These are phyloP conservation scores for Chrysotoxum bicinctum DNA, from an alignment of 2,888 invertebrate genomes.

Conservation along the genomic window DNA sequence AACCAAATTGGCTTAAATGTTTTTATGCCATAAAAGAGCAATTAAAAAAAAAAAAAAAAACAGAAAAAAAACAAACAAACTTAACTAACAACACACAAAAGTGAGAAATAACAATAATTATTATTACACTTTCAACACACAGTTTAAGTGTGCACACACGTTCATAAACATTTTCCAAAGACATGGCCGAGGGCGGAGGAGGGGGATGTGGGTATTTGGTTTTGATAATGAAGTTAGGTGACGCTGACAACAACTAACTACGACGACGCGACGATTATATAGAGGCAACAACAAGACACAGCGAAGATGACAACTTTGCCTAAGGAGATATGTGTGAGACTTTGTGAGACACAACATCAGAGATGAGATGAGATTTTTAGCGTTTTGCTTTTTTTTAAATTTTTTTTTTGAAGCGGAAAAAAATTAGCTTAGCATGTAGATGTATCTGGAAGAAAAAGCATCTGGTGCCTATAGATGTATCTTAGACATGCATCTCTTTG, in stretches of 20 bases:
- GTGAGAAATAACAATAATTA: slow-evolving; percentile 69
- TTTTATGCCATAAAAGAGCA: slow-evolving; percentile 59
- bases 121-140: slow-evolving; percentile 69
- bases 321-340: slow-evolving; percentile 42
- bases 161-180: slow-evolving; percentile 3
- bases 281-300: not conserved
- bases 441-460: slow-evolving; percentile 14
- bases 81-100: slow-evolving; percentile 41
- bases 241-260: slow-evolving; percentile 33
- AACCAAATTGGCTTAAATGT: slow-evolving; percentile 59
- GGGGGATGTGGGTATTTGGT: not conserved
- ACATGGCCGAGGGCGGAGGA: not conserved
- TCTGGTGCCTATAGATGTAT: slow-evolving; percentile 38
- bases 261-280: not conserved
- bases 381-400: not conserved
- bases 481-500: slow-evolving; percentile 56
- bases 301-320: slow-evolving; percentile 65
- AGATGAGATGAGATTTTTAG: slow-evolving; percentile 40
- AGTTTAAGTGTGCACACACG: slow-evolving; percentile 54
- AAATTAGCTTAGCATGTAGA: slow-evolving; percentile 7
- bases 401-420: slow-evolving; percentile 1
- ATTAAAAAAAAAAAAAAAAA: slow-evolving; percentile 54
- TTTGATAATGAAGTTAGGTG: slow-evolving; percentile 47
- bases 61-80: not conserved
- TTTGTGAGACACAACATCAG: slow-evolving; percentile 20